Evolutionary conservation across 2,797 vertebrate genomes (phyloP), one percentile per base, ranked within the genome.

Genomic region (Poecilia wingei): DNA sequence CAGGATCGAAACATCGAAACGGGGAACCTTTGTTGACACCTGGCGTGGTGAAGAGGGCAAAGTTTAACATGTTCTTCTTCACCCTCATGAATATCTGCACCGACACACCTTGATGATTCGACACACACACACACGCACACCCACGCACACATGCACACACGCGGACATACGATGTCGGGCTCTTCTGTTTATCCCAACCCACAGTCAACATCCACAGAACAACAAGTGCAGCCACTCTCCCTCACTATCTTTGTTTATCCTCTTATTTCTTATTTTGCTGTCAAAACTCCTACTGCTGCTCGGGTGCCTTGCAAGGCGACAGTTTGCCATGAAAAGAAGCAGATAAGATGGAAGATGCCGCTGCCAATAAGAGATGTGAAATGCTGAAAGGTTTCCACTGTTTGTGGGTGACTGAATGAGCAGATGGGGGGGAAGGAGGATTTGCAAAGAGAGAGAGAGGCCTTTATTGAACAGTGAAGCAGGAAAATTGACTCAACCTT

Each of bases 391-490:
- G 57, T 64, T 87, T 71, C 84, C 31, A 18, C 75, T 61, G 66
- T 78, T 83, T 86, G 43, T 78, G 80, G 81, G 61, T 66, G 83
- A 91, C 92, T 93, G 88, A 87, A 92, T 92, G 76, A 85, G 77
- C 47, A 79, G 70, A 73, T 72, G 68, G 72, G 45, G 49, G 25
- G 76, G 36, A 77, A 59, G 72, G 72, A 81, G 76, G 75, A 78
- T 78, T 80, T 78, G 72, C 75, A 76, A 73, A 81, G 51, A 53
- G 51, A 81, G 51, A 53, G 51, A 77, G 76, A 74, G 33, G 59
- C 25, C 53, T 74, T 76, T 79, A 87, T 84, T 79, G 86, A 79
- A 83, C 51, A 72, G 39, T 81, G 86, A 86, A 13, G n/a, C 72
- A 74, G 61, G 20, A 82, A 90, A 93, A 92, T 91, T 79, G 76